Conservation (phyloP, 2,888 invertebrate species). For the Atethmia centrago region DNA sequence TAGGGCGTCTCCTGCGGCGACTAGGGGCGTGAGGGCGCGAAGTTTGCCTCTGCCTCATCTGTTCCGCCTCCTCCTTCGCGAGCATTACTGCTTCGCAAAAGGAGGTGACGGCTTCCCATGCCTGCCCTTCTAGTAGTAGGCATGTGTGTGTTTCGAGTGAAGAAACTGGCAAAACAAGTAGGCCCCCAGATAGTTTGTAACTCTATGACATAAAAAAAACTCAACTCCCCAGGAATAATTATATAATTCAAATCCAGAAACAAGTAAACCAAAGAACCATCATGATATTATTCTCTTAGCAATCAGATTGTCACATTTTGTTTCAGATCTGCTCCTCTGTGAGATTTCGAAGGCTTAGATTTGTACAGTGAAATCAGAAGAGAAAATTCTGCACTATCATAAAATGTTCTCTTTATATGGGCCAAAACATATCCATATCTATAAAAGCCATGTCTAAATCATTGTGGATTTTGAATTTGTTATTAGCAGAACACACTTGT, state of each 20-base stretch:
- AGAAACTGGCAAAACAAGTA: not conserved
- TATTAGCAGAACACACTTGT: conserved; percentile 65
- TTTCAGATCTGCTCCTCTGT: too few relatives aligned
- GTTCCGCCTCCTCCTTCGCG: too few relatives aligned
- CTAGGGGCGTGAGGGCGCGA: too few relatives aligned
- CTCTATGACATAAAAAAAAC: not conserved
- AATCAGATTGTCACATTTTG: not conserved
- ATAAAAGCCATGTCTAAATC: conserved; percentile 61
- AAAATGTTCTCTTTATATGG: conserved; percentile 18
- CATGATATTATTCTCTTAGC: not conserved
- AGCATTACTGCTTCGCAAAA: too few relatives aligned
- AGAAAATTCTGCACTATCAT: not conserved
- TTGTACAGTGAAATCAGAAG: not conserved
- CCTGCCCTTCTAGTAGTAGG: too few relatives aligned
- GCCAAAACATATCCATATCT: conserved; percentile 23
- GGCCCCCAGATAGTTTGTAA: not conserved
- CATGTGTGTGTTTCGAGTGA: too few relatives aligned
- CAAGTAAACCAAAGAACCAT: not conserved
- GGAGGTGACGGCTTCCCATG: too few relatives aligned
- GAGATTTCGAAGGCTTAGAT: not conserved
- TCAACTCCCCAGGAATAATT: not conserved
- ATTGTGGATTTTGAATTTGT: conserved; percentile 68
- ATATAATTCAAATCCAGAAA: not conserved
- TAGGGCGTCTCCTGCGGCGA: too few relatives aligned
- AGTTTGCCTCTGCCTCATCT: too few relatives aligned